Evolutionary conservation across 2,888 invertebrate genomes (phyloP), one percentile per base, ranked within the genome.

Genomic region (Caenorhabditis zanzibari): DNA sequence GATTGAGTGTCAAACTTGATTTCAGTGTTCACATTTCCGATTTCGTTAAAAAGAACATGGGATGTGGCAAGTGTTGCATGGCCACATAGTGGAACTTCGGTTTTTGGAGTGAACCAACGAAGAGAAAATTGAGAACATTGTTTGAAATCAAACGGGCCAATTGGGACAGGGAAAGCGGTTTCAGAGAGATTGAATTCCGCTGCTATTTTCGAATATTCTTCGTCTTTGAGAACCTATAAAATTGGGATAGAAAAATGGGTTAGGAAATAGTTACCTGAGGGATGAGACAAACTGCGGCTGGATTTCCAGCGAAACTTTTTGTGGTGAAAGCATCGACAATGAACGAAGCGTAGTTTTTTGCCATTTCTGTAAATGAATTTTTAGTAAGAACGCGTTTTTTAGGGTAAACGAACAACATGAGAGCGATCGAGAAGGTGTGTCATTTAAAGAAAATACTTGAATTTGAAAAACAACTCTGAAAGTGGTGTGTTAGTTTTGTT

Each of bases 181-280:
- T 94, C 94, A 19, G 94, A 94, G 7, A 94, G 88, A 88, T 94
- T 94, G 93, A 94, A 93, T 88, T 94, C 94, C 0, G 92, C 90
- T 1, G 94, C 94, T 41, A 94, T 93, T 75, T 93, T 92, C 85
- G 94, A 94, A 87, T 93, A 93, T 19, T 90, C 84, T 1, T 91
- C 92, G 49, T 94, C 94, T 2, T 91, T 68, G 16, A 93, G 81
- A 10, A 90, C 88, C 93, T 93, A 86, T n/a, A n/a, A n/a, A 44
- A 32, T 6, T 7, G 38, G 38, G 12, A 12, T 38, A 12, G 6
- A 87, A 71, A 54, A 14, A 28, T 7, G 47, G 49, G 26, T 28
- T 22, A 5, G 14, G 24, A n/a, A 44, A 41, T 1, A 10, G n/a
- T 10, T 35, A 81, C 89, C 86, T 85, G 41, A 0, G 84, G 74